Conservation (phyloP, 2,888 invertebrate genomes). For the Lathronympha strigana region DNA sequence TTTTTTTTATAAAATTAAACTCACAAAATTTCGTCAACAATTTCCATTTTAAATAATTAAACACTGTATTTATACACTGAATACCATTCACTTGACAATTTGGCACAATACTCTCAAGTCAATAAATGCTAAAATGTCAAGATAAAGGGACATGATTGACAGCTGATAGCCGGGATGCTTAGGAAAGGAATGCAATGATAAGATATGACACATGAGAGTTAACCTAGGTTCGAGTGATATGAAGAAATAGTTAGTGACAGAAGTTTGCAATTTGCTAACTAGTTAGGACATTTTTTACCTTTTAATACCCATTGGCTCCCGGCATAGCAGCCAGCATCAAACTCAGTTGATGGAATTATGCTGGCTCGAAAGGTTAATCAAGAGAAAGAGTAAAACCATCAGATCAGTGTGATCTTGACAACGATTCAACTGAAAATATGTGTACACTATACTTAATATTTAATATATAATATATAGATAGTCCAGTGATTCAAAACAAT, state of each 20-base stretch:
- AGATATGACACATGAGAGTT: constrained; percentile 4
- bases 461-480: no score
- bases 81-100: neutral
- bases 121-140: constrained; percentile 20
- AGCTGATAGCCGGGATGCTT: constrained; percentile 23
- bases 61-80: neutral
- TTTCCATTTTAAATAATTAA: constrained; percentile 11
- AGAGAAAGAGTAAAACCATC: no score
- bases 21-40: constrained; percentile 32
- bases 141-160: constrained; percentile 27
- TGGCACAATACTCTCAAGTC: neutral
- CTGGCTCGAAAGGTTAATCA: no score
- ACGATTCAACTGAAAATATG: no score
- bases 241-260: no score
- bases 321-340: no score
- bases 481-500: no score
- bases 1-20: constrained; percentile 7
- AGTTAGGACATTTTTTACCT: neutral
- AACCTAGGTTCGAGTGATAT: neutral
- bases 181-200: constrained; percentile 29
- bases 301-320: no score
- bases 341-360: no score
- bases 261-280: no score
- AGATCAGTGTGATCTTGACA: no score
- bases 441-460: no score